Evolutionary conservation across 1,140 invertebrate species (phyloP).

Genomic region (Cecropterus lyciades): DNA sequence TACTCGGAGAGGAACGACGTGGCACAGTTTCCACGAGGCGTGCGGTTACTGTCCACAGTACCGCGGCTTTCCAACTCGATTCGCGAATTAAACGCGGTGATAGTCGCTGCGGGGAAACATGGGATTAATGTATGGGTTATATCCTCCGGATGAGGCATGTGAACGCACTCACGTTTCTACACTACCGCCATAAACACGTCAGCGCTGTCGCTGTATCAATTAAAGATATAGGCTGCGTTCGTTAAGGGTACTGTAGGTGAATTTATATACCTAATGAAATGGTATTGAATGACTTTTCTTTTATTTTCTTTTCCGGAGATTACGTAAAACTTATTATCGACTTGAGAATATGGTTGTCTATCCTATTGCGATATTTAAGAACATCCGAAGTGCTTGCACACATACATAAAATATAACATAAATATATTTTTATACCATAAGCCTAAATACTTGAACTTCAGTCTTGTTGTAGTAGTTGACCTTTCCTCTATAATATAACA

Average conservation of each 20-base stretch:
- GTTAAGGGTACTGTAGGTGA: neutral
- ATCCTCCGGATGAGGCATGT: conserved; percentile 44
- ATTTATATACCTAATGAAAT: neutral
- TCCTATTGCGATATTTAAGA: too few relatives aligned
- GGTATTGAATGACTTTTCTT: neutral
- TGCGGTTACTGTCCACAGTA: conserved; percentile 44
- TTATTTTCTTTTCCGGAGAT: neutral
- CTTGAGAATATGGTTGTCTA: too few relatives aligned
- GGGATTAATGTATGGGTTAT: conserved; percentile 48
- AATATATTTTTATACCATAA: too few relatives aligned
- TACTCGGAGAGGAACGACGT: conserved; percentile 73
- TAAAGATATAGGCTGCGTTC: neutral
- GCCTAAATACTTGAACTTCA: too few relatives aligned
- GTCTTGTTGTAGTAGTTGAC: too few relatives aligned
- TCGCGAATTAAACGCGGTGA: conserved; percentile 54
- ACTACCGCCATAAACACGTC: conserved; percentile 19
- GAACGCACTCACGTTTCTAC: conserved; percentile 21
- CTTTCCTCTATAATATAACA: too few relatives aligned
- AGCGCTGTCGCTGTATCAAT: neutral
- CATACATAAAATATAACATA: too few relatives aligned
- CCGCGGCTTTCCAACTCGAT: conserved; percentile 65
- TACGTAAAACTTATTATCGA: too few relatives aligned
- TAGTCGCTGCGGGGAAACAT: conserved; percentile 47
- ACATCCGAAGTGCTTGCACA: too few relatives aligned
- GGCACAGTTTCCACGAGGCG: conserved; percentile 78